phyloP scores from a whole-genome alignment of 2,888 invertebrate genomes.

The Ophion costatus region DNA sequence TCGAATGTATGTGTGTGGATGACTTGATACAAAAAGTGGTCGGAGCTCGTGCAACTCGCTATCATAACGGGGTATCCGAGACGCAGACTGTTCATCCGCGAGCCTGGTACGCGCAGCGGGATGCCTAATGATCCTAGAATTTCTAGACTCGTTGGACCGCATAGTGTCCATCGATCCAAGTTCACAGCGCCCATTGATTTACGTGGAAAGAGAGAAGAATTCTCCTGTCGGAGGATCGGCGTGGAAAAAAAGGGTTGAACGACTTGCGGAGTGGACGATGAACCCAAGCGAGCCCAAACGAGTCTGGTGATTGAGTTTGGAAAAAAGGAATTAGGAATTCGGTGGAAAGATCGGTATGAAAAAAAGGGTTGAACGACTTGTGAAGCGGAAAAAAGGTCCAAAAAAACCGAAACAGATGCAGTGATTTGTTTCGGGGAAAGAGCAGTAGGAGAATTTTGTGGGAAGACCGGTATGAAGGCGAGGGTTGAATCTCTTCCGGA shows the following conservation, averaged over 20 bases:
- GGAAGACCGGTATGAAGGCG: background rate
- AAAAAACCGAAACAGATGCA: background rate
- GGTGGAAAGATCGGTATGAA: background rate
- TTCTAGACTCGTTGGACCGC: constrained; percentile 11
- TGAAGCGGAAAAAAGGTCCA: background rate
- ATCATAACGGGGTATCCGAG: constrained; percentile 36
- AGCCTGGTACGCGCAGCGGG: background rate
- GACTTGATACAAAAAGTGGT: background rate
- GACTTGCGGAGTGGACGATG: background rate
- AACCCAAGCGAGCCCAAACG: background rate
- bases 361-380: background rate
- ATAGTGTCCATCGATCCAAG: background rate
- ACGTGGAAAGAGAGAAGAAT: background rate
- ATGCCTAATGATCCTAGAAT: constrained; percentile 19
- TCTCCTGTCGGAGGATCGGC: background rate
- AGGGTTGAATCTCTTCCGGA: background rate
- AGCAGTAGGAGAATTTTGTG: background rate
- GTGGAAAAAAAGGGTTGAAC: background rate
- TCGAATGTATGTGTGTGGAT: background rate
- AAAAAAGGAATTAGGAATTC: background rate
- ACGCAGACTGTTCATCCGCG: background rate
- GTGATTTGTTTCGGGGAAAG: background rate
- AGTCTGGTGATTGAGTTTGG: background rate
- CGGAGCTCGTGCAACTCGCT: constrained; percentile 14
- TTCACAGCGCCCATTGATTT: no score